These are phyloP conservation scores for Caenorhabditis uteleia DNA, from an alignment of 2,888 invertebrate genomes.

Conservation along the genomic window DNA sequence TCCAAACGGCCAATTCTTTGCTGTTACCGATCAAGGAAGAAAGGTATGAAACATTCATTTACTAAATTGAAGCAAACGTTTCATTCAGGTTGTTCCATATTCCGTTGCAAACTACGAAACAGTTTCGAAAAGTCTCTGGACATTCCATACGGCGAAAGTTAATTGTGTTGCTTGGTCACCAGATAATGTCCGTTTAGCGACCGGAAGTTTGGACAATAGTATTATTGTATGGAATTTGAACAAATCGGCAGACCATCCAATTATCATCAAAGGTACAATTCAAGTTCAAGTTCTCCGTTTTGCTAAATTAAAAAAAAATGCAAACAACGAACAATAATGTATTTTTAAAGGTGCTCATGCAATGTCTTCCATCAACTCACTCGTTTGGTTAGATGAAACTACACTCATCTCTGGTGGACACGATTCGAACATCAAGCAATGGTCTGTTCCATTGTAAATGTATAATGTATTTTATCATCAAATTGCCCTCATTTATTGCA, in stretches of 20 bases:
- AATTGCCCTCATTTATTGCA: too few relatives aligned
- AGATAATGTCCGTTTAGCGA: constrained; percentile 79
- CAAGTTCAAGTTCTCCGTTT: neutral
- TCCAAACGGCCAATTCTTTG: constrained; percentile 85
- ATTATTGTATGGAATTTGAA: constrained; percentile 91
- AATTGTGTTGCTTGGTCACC: constrained; percentile 64
- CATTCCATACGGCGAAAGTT: constrained; percentile 84
- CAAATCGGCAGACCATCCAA: constrained; percentile 76
- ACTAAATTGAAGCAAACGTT: neutral
- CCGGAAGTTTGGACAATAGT: constrained; percentile 90
- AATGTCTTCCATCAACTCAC: constrained; percentile 90
- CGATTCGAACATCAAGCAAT: constrained; percentile 87
- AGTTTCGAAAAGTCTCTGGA: constrained; percentile 79
- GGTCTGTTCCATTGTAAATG: constrained; percentile 20
- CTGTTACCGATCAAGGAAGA: constrained; percentile 86
- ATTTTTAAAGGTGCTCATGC: constrained; percentile 85
- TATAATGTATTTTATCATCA: too few relatives aligned
- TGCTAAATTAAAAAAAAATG: too few relatives aligned
- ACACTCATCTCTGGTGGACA: constrained; percentile 91
- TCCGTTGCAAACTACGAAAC: constrained; percentile 37
- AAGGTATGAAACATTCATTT: constrained; percentile 40
- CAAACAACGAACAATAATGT: neutral
- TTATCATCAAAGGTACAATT: constrained; percentile 59
- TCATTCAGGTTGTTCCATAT: constrained; percentile 63
- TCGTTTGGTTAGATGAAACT: constrained; percentile 84